Evolutionary conservation across 2,797 vertebrate genomes (phyloP), one percentile per base, ranked within the genome.

Genomic region (Petrocephalus schoutedeni): DNA sequence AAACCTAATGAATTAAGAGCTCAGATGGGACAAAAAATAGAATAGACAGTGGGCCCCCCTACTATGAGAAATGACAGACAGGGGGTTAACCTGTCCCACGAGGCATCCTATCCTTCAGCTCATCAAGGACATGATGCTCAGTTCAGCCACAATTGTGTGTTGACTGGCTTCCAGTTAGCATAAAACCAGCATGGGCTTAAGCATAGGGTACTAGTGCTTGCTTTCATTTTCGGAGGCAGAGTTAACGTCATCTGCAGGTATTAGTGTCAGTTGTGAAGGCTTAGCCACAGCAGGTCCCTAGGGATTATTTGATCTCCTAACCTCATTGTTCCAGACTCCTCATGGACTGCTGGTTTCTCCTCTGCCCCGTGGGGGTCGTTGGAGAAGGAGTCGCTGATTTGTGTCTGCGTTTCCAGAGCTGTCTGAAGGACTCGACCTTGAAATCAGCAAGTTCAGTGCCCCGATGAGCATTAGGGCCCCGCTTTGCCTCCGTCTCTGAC

Each of bases 1-100:
- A 86, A 86, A 86, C 54, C 56, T 86, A 86, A 86, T 86, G 56
- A 86, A 86, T 86, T 58, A 86, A 86, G 84, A 86, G 54, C 84
- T 86, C 84, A 86, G 54, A 86, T 86, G 84, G 84, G 84, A 86
- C 84, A 86, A 86, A 86, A 86, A 86, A 59, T 86, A 83, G 84
- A 86, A 86, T 86, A 58, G 84, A 58, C 28, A 58, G 56, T 59
- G 16, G 54, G 84, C 56, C 56, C 32, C 54, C 54, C 23, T 9
- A 58, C 32, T 54, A 83, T 53, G 80, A 86, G 84, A 58, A 58
- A 86, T 86, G 84, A 86, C 54, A 59, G 28, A 41, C 84, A 45
- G 84, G 54, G 90, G 83, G 57, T 85, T 67, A 71, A 10, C 49
- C 86, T 51, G 41, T 71, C 86, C 86, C 61, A 32, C 3, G 59